These are phyloP conservation scores for Hyppa rectilinea DNA, from an alignment of 2,888 invertebrate genomes.

Conservation along the genomic window DNA sequence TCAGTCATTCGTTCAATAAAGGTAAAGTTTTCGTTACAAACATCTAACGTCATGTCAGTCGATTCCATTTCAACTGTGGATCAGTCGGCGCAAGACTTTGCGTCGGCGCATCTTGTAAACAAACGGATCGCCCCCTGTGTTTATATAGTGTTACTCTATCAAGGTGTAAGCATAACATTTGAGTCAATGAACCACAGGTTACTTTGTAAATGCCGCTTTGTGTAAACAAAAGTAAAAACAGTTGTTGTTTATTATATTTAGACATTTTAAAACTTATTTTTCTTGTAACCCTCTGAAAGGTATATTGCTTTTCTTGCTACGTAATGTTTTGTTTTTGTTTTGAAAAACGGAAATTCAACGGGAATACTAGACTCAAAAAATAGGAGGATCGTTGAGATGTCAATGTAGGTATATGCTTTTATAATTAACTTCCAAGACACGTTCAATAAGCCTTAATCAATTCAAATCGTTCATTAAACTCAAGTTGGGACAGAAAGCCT, in stretches of 20 bases:
- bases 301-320: slow-evolving; percentile 34
- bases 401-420: too few relatives aligned
- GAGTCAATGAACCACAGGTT: slow-evolving; percentile 85
- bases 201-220: slow-evolving; percentile 82
- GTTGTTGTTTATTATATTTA: slow-evolving; percentile 69
- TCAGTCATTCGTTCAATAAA: slow-evolving; percentile 39
- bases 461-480: too few relatives aligned
- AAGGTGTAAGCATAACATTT: slow-evolving; percentile 85
- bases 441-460: too few relatives aligned
- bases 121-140: slow-evolving; percentile 69
- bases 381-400: too few relatives aligned
- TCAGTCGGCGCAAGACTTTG: slow-evolving; percentile 69
- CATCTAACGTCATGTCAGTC: slow-evolving; percentile 38
- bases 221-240: slow-evolving; percentile 74
- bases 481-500: too few relatives aligned
- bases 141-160: slow-evolving; percentile 76
- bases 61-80: slow-evolving; percentile 59
- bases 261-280: slow-evolving; percentile 63
- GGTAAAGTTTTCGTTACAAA: slow-evolving; percentile 34
- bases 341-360: neutral
- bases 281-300: slow-evolving; percentile 48
- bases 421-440: too few relatives aligned
- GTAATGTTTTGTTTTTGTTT: slow-evolving; percentile 4
- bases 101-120: slow-evolving; percentile 71
- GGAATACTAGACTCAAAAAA: too few relatives aligned